Percentiles rank a stretch among this genome's conserved stretches.
Conservation (phyloP, 2,888 invertebrate genomes). For the Trichopria drosophilae region DNA sequence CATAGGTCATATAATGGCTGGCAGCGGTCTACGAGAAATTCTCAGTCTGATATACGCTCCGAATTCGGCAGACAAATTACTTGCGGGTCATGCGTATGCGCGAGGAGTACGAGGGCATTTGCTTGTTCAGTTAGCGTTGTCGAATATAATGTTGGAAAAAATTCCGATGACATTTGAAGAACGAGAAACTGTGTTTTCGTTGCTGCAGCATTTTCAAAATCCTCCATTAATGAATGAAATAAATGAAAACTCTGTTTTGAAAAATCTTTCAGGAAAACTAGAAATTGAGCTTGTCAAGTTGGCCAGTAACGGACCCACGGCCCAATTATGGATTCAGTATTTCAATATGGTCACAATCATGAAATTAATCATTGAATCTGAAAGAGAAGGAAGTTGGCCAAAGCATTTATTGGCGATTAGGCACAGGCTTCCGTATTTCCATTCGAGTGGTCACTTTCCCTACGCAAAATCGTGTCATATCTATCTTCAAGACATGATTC, state of each 20-base stretch:
- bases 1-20: slow-evolving; percentile 37
- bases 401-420: neutral
- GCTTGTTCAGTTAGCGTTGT: slow-evolving; percentile 29
- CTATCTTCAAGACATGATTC: slow-evolving; percentile 32
- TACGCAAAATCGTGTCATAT: slow-evolving; percentile 33
- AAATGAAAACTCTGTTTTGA: too few species aligned
- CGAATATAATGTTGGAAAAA: slow-evolving; percentile 22
- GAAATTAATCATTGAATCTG: slow-evolving; percentile 43
- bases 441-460: slow-evolving; percentile 35
- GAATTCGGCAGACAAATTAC: slow-evolving; percentile 33
- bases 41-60: slow-evolving; percentile 31
- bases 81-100: slow-evolving; percentile 32
- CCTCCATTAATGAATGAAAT: too few species aligned
- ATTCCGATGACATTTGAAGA: too few species aligned
- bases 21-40: slow-evolving; percentile 35
- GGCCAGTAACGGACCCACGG: too few species aligned
- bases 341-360: slow-evolving; percentile 43
- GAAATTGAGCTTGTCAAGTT: too few species aligned
- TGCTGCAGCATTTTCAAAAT: too few species aligned
- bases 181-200: too few species aligned
- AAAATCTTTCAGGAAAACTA: too few species aligned
- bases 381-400: neutral
- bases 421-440: slow-evolving; percentile 19
- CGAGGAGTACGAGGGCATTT: slow-evolving; percentile 34
- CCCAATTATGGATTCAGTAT: slow-evolving; percentile 38